These are phyloP conservation scores for Drosophila barbarae DNA, from an alignment of 2,888 invertebrate genomes.

Conservation along the genomic window DNA sequence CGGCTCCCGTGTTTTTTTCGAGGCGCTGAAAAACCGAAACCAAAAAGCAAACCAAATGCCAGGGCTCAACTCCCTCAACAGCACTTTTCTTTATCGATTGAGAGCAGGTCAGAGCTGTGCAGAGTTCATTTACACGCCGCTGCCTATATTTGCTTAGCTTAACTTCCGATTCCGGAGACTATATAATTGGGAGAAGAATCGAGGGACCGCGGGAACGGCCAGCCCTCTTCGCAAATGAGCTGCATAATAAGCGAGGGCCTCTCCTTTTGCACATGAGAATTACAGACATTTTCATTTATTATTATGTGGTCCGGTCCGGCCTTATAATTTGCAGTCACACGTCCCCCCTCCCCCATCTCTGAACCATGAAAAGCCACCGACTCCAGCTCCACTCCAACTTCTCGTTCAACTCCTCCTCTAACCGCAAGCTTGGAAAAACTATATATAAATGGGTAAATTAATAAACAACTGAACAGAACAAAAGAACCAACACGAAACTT, in stretches of 20 bases:
- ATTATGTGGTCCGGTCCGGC: constrained; percentile 58
- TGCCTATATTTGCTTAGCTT: constrained; percentile 64
- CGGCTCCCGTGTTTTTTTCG: constrained; percentile 42
- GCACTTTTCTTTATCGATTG: constrained; percentile 56
- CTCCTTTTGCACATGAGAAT: constrained; percentile 61
- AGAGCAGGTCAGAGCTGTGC: constrained; percentile 50
- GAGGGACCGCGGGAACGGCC: constrained; percentile 48
- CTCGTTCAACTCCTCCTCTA: constrained; percentile 21
- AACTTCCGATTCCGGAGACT: constrained; percentile 56
- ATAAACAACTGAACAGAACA: constrained; percentile 41
- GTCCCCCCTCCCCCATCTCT: constrained; percentile 24
- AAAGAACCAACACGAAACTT: constrained; percentile 46
- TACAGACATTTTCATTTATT: constrained; percentile 72
- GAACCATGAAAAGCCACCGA: constrained; percentile 18
- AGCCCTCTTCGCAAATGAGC: constrained; percentile 53
- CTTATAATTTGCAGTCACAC: constrained; percentile 66
- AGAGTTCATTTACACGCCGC: constrained; percentile 63
- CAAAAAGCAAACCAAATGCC: constrained; percentile 24
- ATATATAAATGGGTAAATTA: constrained; percentile 38
- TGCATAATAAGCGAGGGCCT: constrained; percentile 63
- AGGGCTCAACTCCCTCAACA: constrained; percentile 39
- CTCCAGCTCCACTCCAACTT: constrained; percentile 47
- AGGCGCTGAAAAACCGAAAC: constrained; percentile 16
- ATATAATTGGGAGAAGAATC: background rate
- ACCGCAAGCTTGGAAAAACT: constrained; percentile 50